Conservation (phyloP, 2,113 vertebrate species). For the Odontesthes bonariensis region DNA sequence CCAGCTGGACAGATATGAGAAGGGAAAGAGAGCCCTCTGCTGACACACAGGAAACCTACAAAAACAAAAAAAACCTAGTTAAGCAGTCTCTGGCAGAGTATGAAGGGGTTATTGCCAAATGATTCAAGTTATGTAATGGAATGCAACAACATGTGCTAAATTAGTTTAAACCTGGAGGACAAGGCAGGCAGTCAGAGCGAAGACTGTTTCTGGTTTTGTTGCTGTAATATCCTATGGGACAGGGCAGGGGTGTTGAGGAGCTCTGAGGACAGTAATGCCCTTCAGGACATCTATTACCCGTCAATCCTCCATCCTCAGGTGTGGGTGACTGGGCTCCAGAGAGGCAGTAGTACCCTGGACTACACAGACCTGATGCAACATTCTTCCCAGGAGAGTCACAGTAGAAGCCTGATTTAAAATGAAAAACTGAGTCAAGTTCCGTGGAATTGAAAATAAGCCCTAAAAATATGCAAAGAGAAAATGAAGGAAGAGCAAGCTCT, state of each 20-base stretch:
- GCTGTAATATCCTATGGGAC: slow-evolving; percentile 85
- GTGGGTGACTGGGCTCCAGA: slow-evolving; percentile 74
- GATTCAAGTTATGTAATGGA: slow-evolving; percentile 23
- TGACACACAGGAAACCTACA: slow-evolving; percentile 82
- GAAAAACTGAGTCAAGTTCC: slow-evolving; percentile 1
- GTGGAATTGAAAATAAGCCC: not conserved
- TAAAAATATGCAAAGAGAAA: not conserved
- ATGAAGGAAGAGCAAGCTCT: not conserved
- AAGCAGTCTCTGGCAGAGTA: not conserved
- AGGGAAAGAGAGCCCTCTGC: slow-evolving; percentile 82
- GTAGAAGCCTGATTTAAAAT: slow-evolving; percentile 79
- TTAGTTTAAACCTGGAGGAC: slow-evolving; percentile 82
- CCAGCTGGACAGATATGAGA: slow-evolving; percentile 80
- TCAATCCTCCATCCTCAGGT: slow-evolving; percentile 77
- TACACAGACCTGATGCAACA: slow-evolving; percentile 80
- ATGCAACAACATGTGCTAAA: slow-evolving; percentile 9
- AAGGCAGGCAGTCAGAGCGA: slow-evolving; percentile 82
- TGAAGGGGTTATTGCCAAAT: not conserved
- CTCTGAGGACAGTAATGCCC: slow-evolving; percentile 88
- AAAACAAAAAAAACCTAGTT: slow-evolving; percentile 21
- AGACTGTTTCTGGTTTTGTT: slow-evolving; percentile 80
- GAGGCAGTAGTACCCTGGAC: slow-evolving; percentile 84
- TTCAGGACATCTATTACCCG: slow-evolving; percentile 82
- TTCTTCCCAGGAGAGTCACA: slow-evolving; percentile 80
- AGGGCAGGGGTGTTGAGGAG: slow-evolving; percentile 80